Base-by-base conservation (phyloP, 2,888 invertebrate genomes). In the Baccha elongata region DNA sequence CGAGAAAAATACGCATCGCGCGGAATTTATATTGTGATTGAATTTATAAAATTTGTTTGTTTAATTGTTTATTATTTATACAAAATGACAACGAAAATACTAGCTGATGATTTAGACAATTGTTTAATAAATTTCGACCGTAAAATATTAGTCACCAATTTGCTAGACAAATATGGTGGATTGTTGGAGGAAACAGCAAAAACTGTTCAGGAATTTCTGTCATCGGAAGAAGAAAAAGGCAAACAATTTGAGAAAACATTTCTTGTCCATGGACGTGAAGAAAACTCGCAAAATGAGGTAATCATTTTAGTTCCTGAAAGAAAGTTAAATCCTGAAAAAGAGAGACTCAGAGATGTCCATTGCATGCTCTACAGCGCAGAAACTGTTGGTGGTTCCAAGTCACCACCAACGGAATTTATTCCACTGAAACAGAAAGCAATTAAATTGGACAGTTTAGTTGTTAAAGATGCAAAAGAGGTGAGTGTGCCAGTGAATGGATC, bases 121-220 rank as follows among this genome's bases (percentile, higher is more conserved):
- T 89, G 89, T 60, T 17, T 88, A 29, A 88, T 89, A 21, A 88
- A 87, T 78, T 89, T 89, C 32, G 88, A 90, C 76, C 83, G 87
- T 3, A 88, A 88, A 52, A 87, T 90, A 68, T 73, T 88, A 46
- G 86, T 89, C 58, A 90, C 88, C 2, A 88, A 89, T 74, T 86
- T 89, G n/a, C 71, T 90, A 53, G 88, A 90, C 60, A 85, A 89
- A 46, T 89, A 89, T 62, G 86, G 87, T 46, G 81, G 89, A 42
- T 42, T 86, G 2, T 87, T 89, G 73, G 86, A 86, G 23, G 87
- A 89, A 60, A 87, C 87, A 10, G 86, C 87, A 58, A 73, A 86
- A 48, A 68, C 85, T 17, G 84, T 89, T 0, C 84, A 86, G 37
- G 86, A 86, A 42, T 86, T 87, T 62, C 74, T 89, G 1, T 72